These are phyloP conservation scores for Andrena bucephala DNA, from an alignment of 2,888 invertebrate species.

Conservation along the genomic window DNA sequence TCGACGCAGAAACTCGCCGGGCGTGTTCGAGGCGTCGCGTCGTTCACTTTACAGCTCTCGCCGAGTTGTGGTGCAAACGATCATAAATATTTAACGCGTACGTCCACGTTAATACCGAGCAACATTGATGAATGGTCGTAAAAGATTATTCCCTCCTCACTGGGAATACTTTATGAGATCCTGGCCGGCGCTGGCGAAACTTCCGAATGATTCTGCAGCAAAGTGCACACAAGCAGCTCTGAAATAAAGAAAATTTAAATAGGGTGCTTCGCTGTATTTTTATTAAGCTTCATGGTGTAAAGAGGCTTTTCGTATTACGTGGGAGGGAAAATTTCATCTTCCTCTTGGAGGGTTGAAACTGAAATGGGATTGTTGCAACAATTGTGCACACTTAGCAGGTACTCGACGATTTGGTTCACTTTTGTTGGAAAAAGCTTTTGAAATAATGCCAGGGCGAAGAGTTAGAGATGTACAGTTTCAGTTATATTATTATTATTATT, in stretches of 20 bases:
- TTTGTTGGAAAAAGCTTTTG: too few relatives aligned
- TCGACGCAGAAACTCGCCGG: neutral
- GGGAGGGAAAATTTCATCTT: neutral
- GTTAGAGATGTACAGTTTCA: too few relatives aligned
- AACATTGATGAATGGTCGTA: constrained; percentile 36
- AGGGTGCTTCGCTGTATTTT: neutral
- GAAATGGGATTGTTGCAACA: too few relatives aligned
- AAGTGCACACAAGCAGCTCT: neutral
- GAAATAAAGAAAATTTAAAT: neutral
- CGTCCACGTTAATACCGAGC: constrained; percentile 1
- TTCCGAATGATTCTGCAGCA: neutral
- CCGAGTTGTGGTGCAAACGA: constrained; percentile 14
- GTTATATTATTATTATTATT: too few relatives aligned
- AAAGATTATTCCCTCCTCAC: neutral
- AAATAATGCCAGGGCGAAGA: too few relatives aligned
- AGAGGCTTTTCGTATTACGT: neutral
- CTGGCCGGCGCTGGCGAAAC: too few relatives aligned
- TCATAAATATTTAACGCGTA: constrained; percentile 30
- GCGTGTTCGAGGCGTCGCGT: neutral
- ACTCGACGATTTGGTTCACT: too few relatives aligned
- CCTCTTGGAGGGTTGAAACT: neutral
- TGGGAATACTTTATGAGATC: neutral
- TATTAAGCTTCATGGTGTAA: neutral
- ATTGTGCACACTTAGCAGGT: too few relatives aligned
- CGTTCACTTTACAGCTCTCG: too few relatives aligned